These are phyloP conservation scores for Drosophila mimica DNA, from an alignment of 2,888 invertebrate species.

Conservation along the genomic window DNA sequence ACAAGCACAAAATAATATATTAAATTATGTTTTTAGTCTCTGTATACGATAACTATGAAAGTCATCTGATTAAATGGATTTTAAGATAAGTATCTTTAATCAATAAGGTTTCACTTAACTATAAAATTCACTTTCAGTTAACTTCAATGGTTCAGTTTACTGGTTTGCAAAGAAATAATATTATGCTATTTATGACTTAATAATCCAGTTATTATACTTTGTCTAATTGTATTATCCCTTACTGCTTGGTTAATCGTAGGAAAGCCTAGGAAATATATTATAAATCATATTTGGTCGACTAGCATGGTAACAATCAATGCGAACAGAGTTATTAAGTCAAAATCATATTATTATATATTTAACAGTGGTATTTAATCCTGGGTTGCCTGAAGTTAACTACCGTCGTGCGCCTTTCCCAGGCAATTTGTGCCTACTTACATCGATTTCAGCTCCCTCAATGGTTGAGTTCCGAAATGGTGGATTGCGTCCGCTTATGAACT, in stretches of 20 bases:
- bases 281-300: not conserved
- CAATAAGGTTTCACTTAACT: not conserved
- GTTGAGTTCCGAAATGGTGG: constrained; percentile 90
- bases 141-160: not conserved
- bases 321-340: constrained; percentile 5
- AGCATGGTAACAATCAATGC: not conserved
- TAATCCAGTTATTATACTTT: not conserved
- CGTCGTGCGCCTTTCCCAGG: too few species aligned
- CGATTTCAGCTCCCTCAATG: constrained; percentile 90
- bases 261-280: not conserved
- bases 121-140: not conserved
- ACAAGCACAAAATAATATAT: not conserved
- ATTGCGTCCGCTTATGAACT: constrained; percentile 91
- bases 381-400: not conserved
- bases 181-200: not conserved
- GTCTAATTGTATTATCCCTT: not conserved
- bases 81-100: not conserved
- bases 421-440: constrained; percentile 87
- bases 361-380: constrained; percentile 12
- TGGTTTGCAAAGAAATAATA: not conserved
- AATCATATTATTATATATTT: constrained; percentile 19
- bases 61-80: not conserved
- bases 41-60: not conserved
- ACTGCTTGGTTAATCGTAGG: not conserved
- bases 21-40: not conserved